Percentiles rank a stretch among this genome's conserved stretches.
Conservation (phyloP, 2,797 vertebrate species). For the Sarcophilus harrisii region DNA sequence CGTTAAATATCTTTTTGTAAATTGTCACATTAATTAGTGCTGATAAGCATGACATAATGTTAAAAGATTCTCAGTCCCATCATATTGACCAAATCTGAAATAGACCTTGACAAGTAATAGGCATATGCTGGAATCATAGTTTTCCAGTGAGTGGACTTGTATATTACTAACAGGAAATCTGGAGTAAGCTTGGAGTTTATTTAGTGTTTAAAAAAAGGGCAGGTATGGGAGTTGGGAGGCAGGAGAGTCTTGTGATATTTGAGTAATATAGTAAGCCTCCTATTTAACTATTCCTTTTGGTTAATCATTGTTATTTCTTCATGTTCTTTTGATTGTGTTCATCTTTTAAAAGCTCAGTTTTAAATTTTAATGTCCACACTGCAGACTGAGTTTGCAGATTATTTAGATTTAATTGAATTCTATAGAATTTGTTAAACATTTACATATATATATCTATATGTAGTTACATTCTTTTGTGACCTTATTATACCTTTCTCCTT, state of each 20-base stretch:
- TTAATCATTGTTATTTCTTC: constrained; percentile 53
- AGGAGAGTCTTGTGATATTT: constrained; percentile 49
- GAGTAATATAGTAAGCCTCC: constrained; percentile 62
- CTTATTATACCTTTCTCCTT: constrained; percentile 9
- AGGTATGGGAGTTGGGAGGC: too few relatives aligned
- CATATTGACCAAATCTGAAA: constrained; percentile 15
- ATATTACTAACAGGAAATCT: constrained; percentile 32
- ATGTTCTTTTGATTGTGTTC: constrained; percentile 63
- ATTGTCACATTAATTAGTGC: constrained; percentile 55
- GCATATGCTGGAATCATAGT: constrained; percentile 31
- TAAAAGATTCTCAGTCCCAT: constrained; percentile 51
- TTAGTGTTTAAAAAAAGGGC: constrained; percentile 18
- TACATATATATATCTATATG: not conserved
- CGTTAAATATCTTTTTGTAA: constrained; percentile 58
- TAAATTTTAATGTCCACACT: constrained; percentile 54
- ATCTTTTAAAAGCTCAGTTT: constrained; percentile 62
- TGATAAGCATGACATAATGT: constrained; percentile 50
- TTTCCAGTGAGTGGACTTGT: constrained; percentile 21
- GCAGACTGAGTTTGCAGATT: not conserved
- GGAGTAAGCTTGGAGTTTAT: constrained; percentile 50
- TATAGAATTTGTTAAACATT: constrained; percentile 22
- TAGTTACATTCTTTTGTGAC: not conserved
- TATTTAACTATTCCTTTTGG: constrained; percentile 67
- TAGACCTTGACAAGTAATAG: not conserved
- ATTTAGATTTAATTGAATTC: constrained; percentile 47